Evolutionary conservation across 2,113 vertebrate genomes (phyloP).

Genomic region (Oceanites oceanicus): DNA sequence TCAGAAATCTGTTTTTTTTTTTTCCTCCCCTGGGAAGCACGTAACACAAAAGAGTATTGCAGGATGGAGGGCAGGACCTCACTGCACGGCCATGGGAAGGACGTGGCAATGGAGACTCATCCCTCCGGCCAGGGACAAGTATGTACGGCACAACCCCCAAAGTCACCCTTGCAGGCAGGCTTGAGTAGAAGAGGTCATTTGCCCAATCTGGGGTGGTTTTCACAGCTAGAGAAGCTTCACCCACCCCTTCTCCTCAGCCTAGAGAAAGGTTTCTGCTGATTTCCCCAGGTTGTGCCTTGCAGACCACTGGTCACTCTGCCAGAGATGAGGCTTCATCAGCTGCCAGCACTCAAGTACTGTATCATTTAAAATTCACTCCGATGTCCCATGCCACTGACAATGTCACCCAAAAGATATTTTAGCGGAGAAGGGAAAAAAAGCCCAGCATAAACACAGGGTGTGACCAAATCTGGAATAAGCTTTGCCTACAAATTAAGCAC

Average conservation of each 20-base stretch:
- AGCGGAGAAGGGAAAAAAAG: fast-evolving
- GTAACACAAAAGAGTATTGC: not conserved
- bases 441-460: not conserved
- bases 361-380: not conserved
- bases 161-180: not conserved
- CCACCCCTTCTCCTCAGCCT: not conserved
- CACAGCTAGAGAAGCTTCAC: not conserved
- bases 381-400: not conserved
- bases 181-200: not conserved
- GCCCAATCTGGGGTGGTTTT: not conserved
- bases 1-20: not conserved
- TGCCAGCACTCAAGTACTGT: not conserved
- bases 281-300: not conserved
- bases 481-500: not conserved
- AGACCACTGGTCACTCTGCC: not conserved
- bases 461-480: not conserved
- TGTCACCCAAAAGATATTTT: slow-evolving; percentile 2
- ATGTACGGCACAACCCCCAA: fast-evolving
- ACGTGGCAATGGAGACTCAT: fast-evolving
- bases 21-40: not conserved
- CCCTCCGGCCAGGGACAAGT: not conserved
- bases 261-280: not conserved
- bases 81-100: fast-evolving
- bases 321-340: not conserved
- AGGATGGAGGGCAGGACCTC: fast-evolving